Conservation (phyloP, 2,113 vertebrate species). For the Paedocypris sp. region DNA sequence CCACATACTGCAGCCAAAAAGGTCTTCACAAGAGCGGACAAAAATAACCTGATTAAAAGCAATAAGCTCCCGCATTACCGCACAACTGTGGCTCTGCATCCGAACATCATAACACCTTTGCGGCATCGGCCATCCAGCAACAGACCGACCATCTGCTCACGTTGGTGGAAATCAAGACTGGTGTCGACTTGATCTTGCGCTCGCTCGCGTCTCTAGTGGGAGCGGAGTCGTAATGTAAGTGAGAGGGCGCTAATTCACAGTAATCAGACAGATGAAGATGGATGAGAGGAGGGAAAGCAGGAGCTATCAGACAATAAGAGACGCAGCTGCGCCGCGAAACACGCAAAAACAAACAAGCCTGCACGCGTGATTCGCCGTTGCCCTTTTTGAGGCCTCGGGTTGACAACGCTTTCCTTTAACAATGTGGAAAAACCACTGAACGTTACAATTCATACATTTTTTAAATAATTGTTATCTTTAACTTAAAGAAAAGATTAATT, state of each 20-base stretch:
- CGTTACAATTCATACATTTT: too few relatives aligned
- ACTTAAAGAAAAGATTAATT: too few relatives aligned
- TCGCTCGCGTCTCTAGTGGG: background rate
- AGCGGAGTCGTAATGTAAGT: slow-evolving; percentile 3
- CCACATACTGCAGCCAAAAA: slow-evolving; percentile 30
- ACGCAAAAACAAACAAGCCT: background rate
- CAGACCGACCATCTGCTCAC: background rate
- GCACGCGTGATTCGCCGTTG: too few relatives aligned
- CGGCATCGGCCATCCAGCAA: background rate
- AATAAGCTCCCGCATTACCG: background rate
- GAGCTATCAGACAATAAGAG: slow-evolving; percentile 16
- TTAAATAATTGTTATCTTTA: too few relatives aligned
- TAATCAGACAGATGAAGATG: slow-evolving; percentile 21
- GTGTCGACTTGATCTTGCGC: slow-evolving; percentile 1
- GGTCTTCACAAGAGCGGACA: slow-evolving; percentile 1
- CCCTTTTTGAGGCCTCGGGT: too few relatives aligned
- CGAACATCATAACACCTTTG: background rate
- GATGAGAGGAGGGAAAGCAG: slow-evolving; percentile 8
- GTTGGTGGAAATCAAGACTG: slow-evolving; percentile 15
- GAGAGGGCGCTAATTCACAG: slow-evolving; percentile 13
- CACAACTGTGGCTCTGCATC: background rate
- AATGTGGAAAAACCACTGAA: too few relatives aligned
- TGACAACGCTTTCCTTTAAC: too few relatives aligned
- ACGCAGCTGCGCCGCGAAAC: slow-evolving; percentile 8
- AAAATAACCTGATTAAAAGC: slow-evolving; percentile 17